Conservation (phyloP, 1,140 invertebrate genomes). For the Aphis craccivora region DNA sequence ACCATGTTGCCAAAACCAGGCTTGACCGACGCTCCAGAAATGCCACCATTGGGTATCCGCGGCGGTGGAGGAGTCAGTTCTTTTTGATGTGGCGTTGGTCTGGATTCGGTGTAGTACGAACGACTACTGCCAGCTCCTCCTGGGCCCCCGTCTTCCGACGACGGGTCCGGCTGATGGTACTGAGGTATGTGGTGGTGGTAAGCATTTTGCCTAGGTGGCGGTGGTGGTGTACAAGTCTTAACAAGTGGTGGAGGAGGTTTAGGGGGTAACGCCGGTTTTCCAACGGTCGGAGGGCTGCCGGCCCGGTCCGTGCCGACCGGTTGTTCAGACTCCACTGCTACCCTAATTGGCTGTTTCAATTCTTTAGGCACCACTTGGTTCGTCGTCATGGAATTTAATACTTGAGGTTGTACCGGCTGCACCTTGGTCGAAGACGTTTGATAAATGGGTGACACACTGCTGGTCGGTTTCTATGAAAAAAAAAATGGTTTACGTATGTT, state of each 20-base stretch:
- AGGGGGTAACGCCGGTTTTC: slow-evolving; percentile 76
- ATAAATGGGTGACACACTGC: slow-evolving; percentile 80
- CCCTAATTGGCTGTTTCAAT: neutral
- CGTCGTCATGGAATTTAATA: slow-evolving; percentile 65
- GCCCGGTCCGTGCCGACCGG: neutral
- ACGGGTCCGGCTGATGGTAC: slow-evolving; percentile 18
- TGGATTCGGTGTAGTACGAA: neutral
- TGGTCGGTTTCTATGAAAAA: slow-evolving; percentile 74
- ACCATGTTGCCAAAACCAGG: slow-evolving; percentile 7
- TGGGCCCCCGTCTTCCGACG: neutral
- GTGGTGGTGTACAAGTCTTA: slow-evolving; percentile 63
- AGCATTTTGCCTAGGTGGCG: slow-evolving; percentile 67
- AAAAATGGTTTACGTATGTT: neutral
- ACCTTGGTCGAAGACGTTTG: slow-evolving; percentile 82
- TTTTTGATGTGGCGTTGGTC: neutral
- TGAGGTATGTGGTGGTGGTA: slow-evolving; percentile 55
- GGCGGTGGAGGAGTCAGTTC: slow-evolving; percentile 16
- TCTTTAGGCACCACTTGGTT: slow-evolving; percentile 34
- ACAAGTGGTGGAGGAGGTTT: slow-evolving; percentile 69
- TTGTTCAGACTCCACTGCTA: neutral
- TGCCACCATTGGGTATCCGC: slow-evolving; percentile 38
- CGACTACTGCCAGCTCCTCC: neutral
- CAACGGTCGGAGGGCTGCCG: slow-evolving; percentile 61
- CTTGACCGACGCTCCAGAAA: neutral
- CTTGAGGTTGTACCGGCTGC: slow-evolving; percentile 80